Evolutionary conservation across 2,797 vertebrate species (phyloP).

Genomic region (Molossus alvarezi): DNA sequence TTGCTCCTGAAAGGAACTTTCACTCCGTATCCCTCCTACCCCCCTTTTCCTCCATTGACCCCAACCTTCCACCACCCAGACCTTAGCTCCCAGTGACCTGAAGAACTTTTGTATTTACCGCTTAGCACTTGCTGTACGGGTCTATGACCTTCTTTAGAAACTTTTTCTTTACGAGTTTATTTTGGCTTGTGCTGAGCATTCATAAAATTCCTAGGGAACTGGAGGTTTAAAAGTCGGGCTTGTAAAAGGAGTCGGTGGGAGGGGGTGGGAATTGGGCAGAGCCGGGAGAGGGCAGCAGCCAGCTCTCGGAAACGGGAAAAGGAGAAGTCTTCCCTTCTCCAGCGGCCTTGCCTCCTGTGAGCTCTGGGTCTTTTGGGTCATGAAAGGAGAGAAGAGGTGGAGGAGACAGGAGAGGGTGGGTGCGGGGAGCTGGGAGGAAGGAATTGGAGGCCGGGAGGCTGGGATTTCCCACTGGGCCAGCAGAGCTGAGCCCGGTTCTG

Average conservation of each 20-base stretch:
- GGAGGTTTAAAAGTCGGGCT: conserved; percentile 91
- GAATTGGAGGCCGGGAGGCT: not conserved
- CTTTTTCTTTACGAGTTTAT: conserved; percentile 93
- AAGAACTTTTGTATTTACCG: conserved; percentile 88
- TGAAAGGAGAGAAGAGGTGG: conserved; percentile 84
- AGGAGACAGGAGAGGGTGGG: conserved; percentile 69
- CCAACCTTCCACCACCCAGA: conserved; percentile 71
- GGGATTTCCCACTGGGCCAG: conserved; percentile 61
- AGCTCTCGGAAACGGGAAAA: conserved; percentile 67
- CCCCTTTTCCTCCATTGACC: not conserved
- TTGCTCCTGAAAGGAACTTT: conserved; percentile 26
- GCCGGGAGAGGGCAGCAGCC: conserved; percentile 86
- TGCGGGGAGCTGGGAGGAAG: not conserved
- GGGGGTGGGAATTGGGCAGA: conserved; percentile 76
- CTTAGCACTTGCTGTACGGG: conserved; percentile 90
- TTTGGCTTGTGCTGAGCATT: conserved; percentile 93
- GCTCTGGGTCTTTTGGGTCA: conserved; percentile 63
- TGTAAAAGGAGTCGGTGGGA: conserved; percentile 92
- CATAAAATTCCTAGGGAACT: conserved; percentile 93
- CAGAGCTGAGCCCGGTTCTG: conserved; percentile 81
- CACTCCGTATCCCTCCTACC: not conserved
- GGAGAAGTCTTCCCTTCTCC: conserved; percentile 67
- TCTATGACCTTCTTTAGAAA: conserved; percentile 92
- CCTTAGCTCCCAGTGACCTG: conserved; percentile 73
- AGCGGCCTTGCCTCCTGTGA: not conserved